A percentile compares a stretch with the other conserved stretches of the same genome.
Evolutionary conservation across 2,797 vertebrate species (phyloP).

Genomic region (Acrossocheilus wenchowensis): DNA sequence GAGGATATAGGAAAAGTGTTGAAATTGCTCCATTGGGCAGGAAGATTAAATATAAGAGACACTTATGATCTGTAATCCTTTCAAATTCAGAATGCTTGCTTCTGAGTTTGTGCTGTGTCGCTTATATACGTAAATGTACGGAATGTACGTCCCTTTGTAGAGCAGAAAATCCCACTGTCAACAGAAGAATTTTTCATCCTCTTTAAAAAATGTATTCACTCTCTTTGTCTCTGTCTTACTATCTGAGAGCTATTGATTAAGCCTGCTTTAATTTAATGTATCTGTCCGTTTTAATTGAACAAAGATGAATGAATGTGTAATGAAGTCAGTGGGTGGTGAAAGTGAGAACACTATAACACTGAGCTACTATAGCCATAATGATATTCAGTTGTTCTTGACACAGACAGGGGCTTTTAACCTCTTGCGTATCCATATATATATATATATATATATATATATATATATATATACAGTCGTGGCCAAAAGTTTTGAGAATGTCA

Average conservation of each 20-base stretch:
- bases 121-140: background rate
- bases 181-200: background rate
- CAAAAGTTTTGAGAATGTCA: no score
- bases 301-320: constrained; percentile 37
- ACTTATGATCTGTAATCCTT: constrained; percentile 11
- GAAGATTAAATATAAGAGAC: constrained; percentile 19
- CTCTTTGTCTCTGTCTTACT: background rate
- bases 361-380: constrained; percentile 14
- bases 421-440: background rate
- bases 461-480: no score
- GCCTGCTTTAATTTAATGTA: constrained; percentile 45
- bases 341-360: constrained; percentile 3
- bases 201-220: constrained; percentile 5
- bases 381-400: constrained; percentile 1
- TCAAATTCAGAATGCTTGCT: constrained; percentile 20
- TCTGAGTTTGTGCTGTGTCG: constrained; percentile 9
- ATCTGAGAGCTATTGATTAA: constrained; percentile 38
- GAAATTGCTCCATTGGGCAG: background rate
- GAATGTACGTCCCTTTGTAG: constrained; percentile 3
- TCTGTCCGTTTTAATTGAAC: constrained; percentile 51
- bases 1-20: background rate
- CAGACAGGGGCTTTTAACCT: background rate
- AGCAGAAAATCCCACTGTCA: constrained; percentile 11
- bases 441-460: no score
- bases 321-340: constrained; percentile 32